phyloP scores from a whole-genome alignment of 2,797 vertebrate species.

The Carcharodon carcharias region DNA sequence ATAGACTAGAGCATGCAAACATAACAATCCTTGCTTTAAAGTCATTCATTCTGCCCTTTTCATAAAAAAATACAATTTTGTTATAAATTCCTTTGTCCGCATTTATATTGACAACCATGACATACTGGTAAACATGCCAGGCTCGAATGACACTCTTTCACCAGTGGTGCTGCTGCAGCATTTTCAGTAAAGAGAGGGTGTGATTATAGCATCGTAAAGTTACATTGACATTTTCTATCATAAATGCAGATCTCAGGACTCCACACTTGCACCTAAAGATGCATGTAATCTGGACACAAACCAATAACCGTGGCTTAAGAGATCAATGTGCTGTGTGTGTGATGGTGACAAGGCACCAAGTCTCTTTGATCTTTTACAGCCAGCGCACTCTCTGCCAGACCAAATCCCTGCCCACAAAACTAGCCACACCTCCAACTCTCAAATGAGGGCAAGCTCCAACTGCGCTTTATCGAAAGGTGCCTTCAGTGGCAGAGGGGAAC shows the following conservation, averaged over 20 bases:
- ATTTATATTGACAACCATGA: background rate
- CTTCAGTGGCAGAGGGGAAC: background rate
- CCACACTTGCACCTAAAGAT: background rate
- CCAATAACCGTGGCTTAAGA: background rate
- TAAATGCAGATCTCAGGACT: background rate
- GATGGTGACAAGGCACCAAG: background rate
- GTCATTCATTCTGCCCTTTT: background rate
- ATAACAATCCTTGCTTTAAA: background rate
- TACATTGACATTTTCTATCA: background rate
- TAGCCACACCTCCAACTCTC: background rate
- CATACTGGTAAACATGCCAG: background rate
- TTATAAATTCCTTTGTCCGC: background rate
- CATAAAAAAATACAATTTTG: background rate
- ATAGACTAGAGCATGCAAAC: background rate
- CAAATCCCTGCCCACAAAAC: background rate
- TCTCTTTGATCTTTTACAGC: background rate
- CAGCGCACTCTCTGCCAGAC: background rate
- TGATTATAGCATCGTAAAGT: background rate
- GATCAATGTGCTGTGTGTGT: background rate
- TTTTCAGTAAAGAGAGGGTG: background rate
- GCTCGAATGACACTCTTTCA: background rate
- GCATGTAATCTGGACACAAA: background rate
- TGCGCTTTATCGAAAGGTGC: background rate
- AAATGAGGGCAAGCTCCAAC: background rate
- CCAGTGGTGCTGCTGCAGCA: background rate